Evolutionary conservation across 2,797 vertebrate genomes (phyloP).

Genomic region (Myotis daubentonii): DNA sequence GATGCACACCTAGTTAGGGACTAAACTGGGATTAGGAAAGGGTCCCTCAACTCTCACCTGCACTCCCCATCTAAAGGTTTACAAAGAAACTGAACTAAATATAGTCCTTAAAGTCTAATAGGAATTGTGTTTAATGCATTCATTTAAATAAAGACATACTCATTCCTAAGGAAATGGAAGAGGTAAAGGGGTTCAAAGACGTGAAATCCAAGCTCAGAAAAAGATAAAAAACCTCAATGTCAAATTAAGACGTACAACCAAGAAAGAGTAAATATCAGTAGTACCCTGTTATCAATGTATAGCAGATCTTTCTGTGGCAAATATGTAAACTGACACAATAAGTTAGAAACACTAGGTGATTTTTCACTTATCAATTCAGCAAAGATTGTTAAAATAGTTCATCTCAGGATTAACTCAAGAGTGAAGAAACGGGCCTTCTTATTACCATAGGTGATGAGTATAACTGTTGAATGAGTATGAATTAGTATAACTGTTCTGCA

Average conservation of each 20-base stretch:
- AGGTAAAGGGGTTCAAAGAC: background rate
- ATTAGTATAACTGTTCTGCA: background rate
- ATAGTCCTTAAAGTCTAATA: background rate
- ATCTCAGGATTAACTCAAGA: constrained; percentile 3
- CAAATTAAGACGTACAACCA: background rate
- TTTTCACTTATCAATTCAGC: constrained; percentile 41
- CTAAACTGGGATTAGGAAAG: background rate
- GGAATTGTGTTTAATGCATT: background rate
- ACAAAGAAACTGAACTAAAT: background rate
- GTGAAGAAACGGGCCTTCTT: background rate
- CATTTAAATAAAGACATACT: background rate
- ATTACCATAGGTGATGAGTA: background rate
- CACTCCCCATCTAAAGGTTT: background rate
- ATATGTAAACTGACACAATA: background rate
- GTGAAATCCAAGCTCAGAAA: background rate
- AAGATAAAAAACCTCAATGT: background rate
- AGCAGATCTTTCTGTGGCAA: background rate
- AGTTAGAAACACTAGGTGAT: background rate
- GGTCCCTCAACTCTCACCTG: background rate
- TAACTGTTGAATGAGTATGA: too few relatives aligned
- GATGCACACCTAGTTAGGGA: background rate
- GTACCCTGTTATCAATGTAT: background rate
- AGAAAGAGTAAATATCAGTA: background rate
- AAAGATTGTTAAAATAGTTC: constrained; percentile 7
- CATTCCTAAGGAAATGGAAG: constrained; percentile 6